phyloP scores from a whole-genome alignment of 1,140 invertebrate genomes.

The Brachionus koreanus region DNA sequence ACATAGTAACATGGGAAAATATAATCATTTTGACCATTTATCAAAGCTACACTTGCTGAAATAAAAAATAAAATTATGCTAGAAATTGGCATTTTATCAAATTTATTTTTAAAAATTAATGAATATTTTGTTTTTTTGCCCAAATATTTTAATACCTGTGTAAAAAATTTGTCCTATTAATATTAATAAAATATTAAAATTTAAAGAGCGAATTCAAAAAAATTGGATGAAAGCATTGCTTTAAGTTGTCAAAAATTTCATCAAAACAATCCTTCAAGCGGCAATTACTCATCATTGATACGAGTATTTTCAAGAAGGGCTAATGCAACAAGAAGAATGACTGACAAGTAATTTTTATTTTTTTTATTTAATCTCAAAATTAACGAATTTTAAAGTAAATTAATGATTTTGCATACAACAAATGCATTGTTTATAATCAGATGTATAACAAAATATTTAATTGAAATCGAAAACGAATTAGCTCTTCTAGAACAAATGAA shows the following conservation, averaged over 20 bases:
- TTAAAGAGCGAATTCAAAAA: conserved; percentile 70
- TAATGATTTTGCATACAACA: conserved; percentile 88
- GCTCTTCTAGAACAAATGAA: conserved; percentile 41
- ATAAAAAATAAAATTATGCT: neutral
- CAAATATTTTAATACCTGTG: neutral
- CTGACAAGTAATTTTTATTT: conserved; percentile 71
- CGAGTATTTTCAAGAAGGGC: conserved; percentile 75
- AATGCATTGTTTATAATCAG: conserved; percentile 87
- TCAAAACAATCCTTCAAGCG: conserved; percentile 74
- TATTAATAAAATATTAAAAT: neutral
- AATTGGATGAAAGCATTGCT: conserved; percentile 71
- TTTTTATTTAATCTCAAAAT: conserved; percentile 45
- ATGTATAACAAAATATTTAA: conserved; percentile 47
- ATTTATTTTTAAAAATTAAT: neutral
- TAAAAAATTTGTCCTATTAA: neutral
- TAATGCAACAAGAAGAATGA: conserved; percentile 73
- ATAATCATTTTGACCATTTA: neutral
- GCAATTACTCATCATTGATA: conserved; percentile 79
- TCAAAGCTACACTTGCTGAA: neutral
- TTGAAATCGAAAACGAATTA: conserved; percentile 31
- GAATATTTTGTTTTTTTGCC: neutral
- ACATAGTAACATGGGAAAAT: conserved; percentile 19
- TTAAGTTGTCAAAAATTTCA: conserved; percentile 57
- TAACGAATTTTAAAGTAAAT: conserved; percentile 66
- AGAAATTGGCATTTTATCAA: neutral